phyloP scores from a whole-genome alignment of 2,888 invertebrate species.

The Phania funesta region DNA sequence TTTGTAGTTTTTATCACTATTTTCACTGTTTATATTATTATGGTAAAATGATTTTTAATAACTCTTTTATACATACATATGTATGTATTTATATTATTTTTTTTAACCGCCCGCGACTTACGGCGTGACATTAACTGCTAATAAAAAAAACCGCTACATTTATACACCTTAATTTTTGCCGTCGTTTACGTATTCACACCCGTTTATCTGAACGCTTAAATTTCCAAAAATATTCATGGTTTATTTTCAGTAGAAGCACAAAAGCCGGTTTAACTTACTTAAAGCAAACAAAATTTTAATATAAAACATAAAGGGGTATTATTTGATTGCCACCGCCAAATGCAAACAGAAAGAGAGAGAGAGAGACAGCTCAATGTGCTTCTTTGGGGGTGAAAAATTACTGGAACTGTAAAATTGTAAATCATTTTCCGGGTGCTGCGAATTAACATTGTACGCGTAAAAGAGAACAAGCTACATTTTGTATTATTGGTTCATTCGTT shows the following conservation, averaged over 20 bases:
- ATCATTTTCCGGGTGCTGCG: slow-evolving; percentile 70
- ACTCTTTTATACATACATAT: too few relatives aligned
- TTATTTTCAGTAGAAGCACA: slow-evolving; percentile 11
- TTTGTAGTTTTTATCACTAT: too few relatives aligned
- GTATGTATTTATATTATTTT: neutral
- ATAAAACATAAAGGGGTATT: neutral
- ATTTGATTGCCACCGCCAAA: slow-evolving; percentile 21
- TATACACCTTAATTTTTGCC: slow-evolving; percentile 27
- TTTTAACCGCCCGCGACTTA: neutral
- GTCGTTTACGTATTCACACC: slow-evolving; percentile 35
- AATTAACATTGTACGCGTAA: slow-evolving; percentile 62
- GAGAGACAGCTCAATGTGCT: neutral
- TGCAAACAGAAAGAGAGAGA: neutral
- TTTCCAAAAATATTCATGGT: slow-evolving; percentile 41
- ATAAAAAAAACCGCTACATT: slow-evolving; percentile 51
- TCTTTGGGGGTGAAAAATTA: neutral
- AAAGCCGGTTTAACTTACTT: slow-evolving; percentile 62
- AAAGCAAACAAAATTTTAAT: neutral
- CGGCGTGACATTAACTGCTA: neutral
- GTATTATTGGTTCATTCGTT: slow-evolving; percentile 59
- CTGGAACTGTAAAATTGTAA: slow-evolving; percentile 75
- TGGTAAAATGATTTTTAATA: too few relatives aligned
- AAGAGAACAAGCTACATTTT: slow-evolving; percentile 67
- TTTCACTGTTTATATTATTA: too few relatives aligned
- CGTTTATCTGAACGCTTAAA: slow-evolving; percentile 18